Evolutionary conservation across 2,888 invertebrate species (phyloP), one percentile per base, ranked within the genome.

Genomic region (Actias luna): DNA sequence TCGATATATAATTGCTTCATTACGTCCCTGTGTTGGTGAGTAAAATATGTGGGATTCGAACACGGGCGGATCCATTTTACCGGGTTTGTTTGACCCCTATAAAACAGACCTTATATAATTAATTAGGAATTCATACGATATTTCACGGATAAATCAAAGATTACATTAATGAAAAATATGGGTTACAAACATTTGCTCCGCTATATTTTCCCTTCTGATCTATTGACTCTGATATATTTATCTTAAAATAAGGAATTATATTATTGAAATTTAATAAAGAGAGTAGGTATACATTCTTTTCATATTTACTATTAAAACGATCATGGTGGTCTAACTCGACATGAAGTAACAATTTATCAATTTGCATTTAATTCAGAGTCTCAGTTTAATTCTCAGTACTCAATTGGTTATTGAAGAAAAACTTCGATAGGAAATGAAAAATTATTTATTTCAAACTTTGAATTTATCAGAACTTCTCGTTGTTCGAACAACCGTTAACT

Each of bases 1-100:
- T 92, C 92, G 92, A 92, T 92, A 90, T 92, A 92, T 92, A 92
- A 92, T 92, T 92, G 92, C 92, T 92, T 92, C 92, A 92, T 92
- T 92, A 92, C 92, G 91, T 90, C 91, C 85, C 85, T 91, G 87
- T 88, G 89, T 90, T 91, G 87, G 88, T 89, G 89, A 88, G 85
- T 92, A 90, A 92, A 91, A 92, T 92, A 92, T 92, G 92, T 92
- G 91, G 90, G 91, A 92, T 90, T 88, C 74, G 72, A 78, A 82
- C 82, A 92, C 87, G 91, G 92, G 88, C 68, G 79, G 92, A 64
- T 85, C 68, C 73, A 66, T 76, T 81, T 76, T 60, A 62, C 67
- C 65, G 25, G 8, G 62, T 64, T 62, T 65, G 64, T 62, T 60
- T 61, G 50, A 64, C 61, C 66, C 65, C 68, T 69, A 71, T 72